These are phyloP conservation scores for Thermophis baileyi DNA, from an alignment of 2,113 vertebrate species.

Conservation along the genomic window DNA sequence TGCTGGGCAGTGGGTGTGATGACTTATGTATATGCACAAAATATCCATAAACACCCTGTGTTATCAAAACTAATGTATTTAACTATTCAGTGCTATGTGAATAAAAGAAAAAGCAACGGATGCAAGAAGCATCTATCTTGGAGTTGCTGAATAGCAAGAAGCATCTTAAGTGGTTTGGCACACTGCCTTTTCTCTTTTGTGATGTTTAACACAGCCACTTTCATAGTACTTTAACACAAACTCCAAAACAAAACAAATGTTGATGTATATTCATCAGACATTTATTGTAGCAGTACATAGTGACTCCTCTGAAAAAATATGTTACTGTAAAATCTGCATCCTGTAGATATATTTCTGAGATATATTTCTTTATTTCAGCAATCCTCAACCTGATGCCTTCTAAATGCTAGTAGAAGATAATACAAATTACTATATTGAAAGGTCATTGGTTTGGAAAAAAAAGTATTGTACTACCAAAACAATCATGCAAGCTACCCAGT, in stretches of 20 bases:
- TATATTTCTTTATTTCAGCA: background rate
- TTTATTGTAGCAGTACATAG: background rate
- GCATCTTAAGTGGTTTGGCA: background rate
- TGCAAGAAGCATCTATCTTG: background rate
- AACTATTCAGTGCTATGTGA: background rate
- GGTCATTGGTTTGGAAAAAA: background rate
- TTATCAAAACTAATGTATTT: background rate
- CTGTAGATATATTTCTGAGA: background rate
- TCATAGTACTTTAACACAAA: background rate
- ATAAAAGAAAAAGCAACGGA: background rate
- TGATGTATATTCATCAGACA: background rate
- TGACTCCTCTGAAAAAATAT: background rate
- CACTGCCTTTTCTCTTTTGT: background rate
- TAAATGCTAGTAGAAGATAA: background rate
- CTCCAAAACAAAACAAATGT: background rate
- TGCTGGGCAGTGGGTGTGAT: background rate
- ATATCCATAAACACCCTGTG: background rate
- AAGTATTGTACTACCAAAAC: background rate
- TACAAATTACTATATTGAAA: background rate
- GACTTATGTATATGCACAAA: background rate
- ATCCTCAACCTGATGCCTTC: background rate
- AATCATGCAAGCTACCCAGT: background rate
- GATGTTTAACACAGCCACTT: background rate
- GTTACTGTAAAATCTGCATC: background rate
- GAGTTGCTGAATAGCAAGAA: background rate